Evolutionary conservation across 2,888 invertebrate species (phyloP).

Genomic region (Trissolcus japonicus): DNA sequence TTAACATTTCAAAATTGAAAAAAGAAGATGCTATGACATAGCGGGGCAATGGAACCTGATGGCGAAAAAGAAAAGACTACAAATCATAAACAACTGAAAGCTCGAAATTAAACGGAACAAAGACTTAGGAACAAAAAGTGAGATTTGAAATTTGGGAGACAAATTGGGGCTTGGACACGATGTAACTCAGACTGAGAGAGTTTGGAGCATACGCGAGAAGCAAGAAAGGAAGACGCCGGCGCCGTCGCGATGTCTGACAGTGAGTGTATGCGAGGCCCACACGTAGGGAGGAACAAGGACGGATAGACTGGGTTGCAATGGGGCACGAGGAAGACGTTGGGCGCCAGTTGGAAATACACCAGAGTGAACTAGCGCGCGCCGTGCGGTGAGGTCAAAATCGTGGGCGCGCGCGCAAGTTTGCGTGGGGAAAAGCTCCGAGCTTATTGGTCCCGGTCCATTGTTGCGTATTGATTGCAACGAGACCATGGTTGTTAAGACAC

Average conservation of each 20-base stretch:
- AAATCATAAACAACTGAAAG: not conserved
- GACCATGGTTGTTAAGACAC: constrained; percentile 70
- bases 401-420: constrained; percentile 68
- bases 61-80: not conserved
- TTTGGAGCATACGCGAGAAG: constrained; percentile 31
- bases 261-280: constrained; percentile 30
- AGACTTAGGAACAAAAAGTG: not conserved
- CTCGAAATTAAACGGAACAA: not conserved
- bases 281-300: constrained; percentile 17
- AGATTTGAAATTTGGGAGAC: constrained; percentile 30
- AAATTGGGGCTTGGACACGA: constrained; percentile 22
- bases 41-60: not conserved
- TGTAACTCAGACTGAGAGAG: constrained; percentile 16
- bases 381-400: constrained; percentile 58
- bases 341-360: constrained; percentile 41
- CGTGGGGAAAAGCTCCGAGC: constrained; percentile 75
- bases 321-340: not conserved
- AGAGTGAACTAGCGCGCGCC: constrained; percentile 33
- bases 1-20: no score
- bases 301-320: not conserved
- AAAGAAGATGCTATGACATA: not conserved
- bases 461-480: constrained; percentile 76
- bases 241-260: constrained; percentile 35
- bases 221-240: constrained; percentile 47
- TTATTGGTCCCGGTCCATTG: constrained; percentile 76